Evolutionary conservation across 2,888 invertebrate species (phyloP).

Genomic region (Calliphora vomitoria): DNA sequence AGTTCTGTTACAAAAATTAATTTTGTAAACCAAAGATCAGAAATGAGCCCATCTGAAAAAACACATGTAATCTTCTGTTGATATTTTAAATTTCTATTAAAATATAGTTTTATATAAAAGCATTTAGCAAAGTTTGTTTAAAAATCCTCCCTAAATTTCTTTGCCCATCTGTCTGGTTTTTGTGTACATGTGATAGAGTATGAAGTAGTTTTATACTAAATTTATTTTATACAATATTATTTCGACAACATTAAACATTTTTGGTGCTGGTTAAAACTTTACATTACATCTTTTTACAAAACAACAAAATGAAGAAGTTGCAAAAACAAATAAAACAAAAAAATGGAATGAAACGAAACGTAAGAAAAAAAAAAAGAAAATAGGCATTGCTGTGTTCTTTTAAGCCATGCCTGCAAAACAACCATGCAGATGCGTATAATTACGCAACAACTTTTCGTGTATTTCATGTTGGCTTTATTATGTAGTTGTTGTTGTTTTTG

Average conservation of each 20-base stretch:
- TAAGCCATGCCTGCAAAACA: conserved; percentile 57
- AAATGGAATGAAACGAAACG: conserved; percentile 19
- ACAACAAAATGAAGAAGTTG: conserved; percentile 38
- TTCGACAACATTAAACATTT: conserved; percentile 69
- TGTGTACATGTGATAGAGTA: conserved; percentile 28
- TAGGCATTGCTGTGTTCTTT: conserved; percentile 54
- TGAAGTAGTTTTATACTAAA: conserved; percentile 58
- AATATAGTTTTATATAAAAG: too few relatives aligned
- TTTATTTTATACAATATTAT: conserved; percentile 62
- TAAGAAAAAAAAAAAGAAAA: conserved; percentile 17
- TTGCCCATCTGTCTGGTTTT: conserved; percentile 7
- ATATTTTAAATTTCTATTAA: too few relatives aligned
- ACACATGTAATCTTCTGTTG: too few relatives aligned
- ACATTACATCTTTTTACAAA: conserved; percentile 49
- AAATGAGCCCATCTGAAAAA: too few relatives aligned
- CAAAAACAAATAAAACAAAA: background rate
- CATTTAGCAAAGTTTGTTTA: too few relatives aligned
- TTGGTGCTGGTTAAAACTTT: conserved; percentile 63
- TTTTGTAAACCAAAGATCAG: too few relatives aligned
- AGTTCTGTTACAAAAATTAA: too few relatives aligned
- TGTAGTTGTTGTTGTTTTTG: conserved; percentile 22
- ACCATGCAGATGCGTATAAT: conserved; percentile 68
- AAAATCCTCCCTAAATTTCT: background rate
- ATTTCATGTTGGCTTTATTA: conserved; percentile 66
- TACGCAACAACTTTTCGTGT: conserved; percentile 71